Conservation (phyloP, 2,797 vertebrate species). For the Gambusia yucatana region DNA sequence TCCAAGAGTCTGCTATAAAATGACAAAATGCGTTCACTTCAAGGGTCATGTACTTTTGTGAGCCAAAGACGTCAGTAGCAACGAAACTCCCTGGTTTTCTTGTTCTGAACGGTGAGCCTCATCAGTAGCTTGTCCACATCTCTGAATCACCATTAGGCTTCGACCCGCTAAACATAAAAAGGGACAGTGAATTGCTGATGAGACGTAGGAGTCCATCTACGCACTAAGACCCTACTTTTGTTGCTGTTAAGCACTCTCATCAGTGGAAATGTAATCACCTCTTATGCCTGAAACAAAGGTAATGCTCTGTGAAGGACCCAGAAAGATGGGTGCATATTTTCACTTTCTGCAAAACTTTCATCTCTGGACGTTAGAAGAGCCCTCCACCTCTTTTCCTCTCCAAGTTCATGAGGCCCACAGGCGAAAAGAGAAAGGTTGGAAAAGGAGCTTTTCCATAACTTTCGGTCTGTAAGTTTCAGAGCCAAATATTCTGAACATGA, state of each 20-base stretch:
- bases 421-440: slow-evolving; percentile 1
- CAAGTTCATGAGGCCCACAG: not conserved
- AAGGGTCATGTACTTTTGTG: too few relatives aligned
- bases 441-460: slow-evolving; percentile 3
- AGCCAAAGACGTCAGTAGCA: too few relatives aligned
- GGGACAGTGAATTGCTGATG: not conserved
- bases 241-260: slow-evolving; percentile 7
- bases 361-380: slow-evolving; percentile 4
- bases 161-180: not conserved
- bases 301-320: slow-evolving; percentile 24
- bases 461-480: not conserved
- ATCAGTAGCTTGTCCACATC: not conserved
- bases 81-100: not conserved
- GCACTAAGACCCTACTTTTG: not conserved
- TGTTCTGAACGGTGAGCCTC: not conserved
- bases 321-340: slow-evolving; percentile 4
- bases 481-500: not conserved
- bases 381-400: not conserved
- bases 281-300: slow-evolving; percentile 15
- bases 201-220: slow-evolving; percentile 1
- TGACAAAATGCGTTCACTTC: too few relatives aligned
- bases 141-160: not conserved
- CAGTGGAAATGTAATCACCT: slow-evolving; percentile 14
- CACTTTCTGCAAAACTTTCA: slow-evolving; percentile 5
- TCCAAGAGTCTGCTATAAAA: not conserved